Evolutionary conservation across 1,140 invertebrate species (phyloP), one percentile per base, ranked within the genome.

Genomic region (Eueides isabella): DNA sequence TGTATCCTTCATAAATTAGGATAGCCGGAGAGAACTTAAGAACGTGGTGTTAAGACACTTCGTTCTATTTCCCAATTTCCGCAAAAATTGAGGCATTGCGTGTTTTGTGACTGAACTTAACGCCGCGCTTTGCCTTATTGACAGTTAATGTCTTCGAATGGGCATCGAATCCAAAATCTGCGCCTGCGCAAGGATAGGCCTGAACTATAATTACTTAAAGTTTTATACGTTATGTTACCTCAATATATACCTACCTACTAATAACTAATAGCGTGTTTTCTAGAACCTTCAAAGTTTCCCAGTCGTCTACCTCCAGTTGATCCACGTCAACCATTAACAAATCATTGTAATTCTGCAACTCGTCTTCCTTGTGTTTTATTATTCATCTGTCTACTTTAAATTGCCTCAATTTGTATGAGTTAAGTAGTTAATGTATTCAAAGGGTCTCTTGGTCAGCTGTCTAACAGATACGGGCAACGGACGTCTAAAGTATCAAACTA

Each of bases 341-440:
- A 64, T 74, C 72, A 44, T 67, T 67, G 28, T 70, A 74, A 63
- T 70, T 62, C 31, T 44, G 61, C 44, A 48, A 33, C 48, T 61
- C 48, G 41, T 35, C 44, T 19, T n/a, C n/a, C n/a, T n/a, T n/a
- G n/a, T 44, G 33, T 67, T 75, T 77, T 71, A 71, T 74, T 77
- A 77, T 77, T 77, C 76, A 77, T 71, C 67, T 70, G 68, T 62
- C 67, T 77, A 74, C 67, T 77, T 77, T 76, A 74, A 77, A 77
- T 74, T 71, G 76, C 68, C 64, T 69, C 72, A 70, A 77, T 77
- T 77, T 77, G 72, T 77, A 74, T 74, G 76, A 71, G 67, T 75
- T 77, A 77, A 74, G 76, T 77, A 71, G 71, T 74, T 72, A 75
- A 72, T 75, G 33, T 75, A 75, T 78, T 78, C 74, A 75, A 75